phyloP scores from a whole-genome alignment of 1,140 invertebrate species.

The Apis dorsata region DNA sequence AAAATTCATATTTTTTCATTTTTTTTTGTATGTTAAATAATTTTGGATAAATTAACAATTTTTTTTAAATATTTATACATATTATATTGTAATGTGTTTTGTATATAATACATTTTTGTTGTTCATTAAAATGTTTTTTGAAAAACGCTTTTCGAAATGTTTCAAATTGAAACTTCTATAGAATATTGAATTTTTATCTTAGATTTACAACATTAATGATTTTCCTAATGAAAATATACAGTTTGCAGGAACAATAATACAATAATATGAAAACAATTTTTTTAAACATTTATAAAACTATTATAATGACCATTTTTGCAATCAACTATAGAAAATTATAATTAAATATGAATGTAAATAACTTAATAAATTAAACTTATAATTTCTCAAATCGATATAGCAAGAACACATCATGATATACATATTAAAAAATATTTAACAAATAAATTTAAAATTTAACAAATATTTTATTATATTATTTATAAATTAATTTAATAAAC shows the following conservation, averaged over 20 bases:
- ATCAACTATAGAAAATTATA: neutral
- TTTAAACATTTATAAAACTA: constrained; percentile 23
- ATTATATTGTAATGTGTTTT: too few species aligned
- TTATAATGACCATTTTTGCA: constrained; percentile 21
- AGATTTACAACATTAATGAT: neutral
- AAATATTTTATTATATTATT: constrained; percentile 33
- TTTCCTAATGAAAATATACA: constrained; percentile 3
- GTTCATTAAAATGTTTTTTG: too few species aligned
- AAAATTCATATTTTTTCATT: too few species aligned
- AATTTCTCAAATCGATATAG: neutral
- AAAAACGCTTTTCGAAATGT: neutral
- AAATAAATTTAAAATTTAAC: neutral
- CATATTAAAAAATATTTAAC: constrained; percentile 16
- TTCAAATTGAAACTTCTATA: neutral
- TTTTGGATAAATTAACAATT: too few species aligned
- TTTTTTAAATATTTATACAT: too few species aligned
- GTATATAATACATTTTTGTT: neutral
- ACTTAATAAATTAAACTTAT: neutral
- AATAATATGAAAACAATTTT: neutral
- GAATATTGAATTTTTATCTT: neutral
- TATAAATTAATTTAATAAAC: constrained; percentile 31
- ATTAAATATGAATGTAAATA: constrained; percentile 9
- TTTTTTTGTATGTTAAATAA: too few species aligned
- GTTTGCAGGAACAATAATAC: constrained; percentile 2
- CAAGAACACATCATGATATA: constrained; percentile 15